Conservation (phyloP, 2,888 invertebrate species). For the Leptopterna dolabrata region DNA sequence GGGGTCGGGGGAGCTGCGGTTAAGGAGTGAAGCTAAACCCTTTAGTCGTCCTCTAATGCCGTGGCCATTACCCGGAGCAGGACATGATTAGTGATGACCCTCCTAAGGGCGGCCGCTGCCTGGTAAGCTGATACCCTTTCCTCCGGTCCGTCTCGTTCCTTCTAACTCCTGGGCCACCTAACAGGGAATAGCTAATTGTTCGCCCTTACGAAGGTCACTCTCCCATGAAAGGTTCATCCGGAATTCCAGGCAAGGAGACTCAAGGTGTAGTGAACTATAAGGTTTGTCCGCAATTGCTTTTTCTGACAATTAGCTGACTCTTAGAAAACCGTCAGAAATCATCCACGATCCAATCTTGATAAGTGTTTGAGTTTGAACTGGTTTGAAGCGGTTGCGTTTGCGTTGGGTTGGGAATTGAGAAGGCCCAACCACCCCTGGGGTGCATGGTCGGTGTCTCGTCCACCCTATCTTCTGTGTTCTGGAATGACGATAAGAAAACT, state of each 20-base stretch:
- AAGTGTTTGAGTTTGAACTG: too few relatives aligned
- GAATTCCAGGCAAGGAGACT: background rate
- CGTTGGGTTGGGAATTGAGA: too few relatives aligned
- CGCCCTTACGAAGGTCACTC: background rate
- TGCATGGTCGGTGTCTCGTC: too few relatives aligned
- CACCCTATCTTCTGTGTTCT: too few relatives aligned
- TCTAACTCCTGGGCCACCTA: conserved; percentile 10
- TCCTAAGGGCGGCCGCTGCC: background rate
- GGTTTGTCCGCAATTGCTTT: too few relatives aligned
- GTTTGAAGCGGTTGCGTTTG: too few relatives aligned
- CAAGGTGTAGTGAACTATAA: too few relatives aligned
- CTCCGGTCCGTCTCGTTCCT: conserved; percentile 5
- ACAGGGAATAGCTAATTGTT: conserved; percentile 37
- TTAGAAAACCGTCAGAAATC: too few relatives aligned
- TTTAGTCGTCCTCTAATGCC: conserved; percentile 53
- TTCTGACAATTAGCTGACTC: too few relatives aligned
- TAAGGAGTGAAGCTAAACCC: conserved; percentile 54
- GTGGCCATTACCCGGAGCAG: conserved; percentile 45
- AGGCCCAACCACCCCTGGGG: too few relatives aligned
- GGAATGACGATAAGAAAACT: too few relatives aligned
- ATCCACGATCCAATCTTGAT: too few relatives aligned
- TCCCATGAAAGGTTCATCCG: background rate
- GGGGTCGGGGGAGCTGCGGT: conserved; percentile 46
- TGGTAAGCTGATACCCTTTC: conserved; percentile 34
- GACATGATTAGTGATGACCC: conserved; percentile 53